phyloP scores from a whole-genome alignment of 2,113 vertebrate genomes.

The Toxotes jaculatrix region DNA sequence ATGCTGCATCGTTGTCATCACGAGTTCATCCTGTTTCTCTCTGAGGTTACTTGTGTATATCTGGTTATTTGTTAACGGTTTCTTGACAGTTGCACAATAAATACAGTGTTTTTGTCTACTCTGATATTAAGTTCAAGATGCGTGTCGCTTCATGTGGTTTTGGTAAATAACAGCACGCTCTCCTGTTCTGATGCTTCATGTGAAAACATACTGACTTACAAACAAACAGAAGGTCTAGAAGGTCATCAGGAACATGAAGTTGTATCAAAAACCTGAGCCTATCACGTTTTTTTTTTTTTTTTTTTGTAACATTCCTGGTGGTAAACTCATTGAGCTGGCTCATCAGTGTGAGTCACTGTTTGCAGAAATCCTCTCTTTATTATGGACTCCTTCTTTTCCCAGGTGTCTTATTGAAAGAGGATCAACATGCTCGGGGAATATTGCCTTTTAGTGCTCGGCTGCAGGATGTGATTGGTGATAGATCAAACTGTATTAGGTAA shows the following conservation, averaged over 20 bases:
- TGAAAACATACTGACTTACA: no score
- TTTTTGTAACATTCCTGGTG: not conserved
- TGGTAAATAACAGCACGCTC: not conserved
- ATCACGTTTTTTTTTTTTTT: constrained; percentile 23
- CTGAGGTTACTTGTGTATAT: not conserved
- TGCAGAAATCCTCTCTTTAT: constrained; percentile 38
- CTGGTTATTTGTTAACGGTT: no score
- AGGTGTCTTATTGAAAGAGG: constrained; percentile 65
- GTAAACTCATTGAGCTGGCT: constrained; percentile 1
- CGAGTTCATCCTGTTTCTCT: not conserved
- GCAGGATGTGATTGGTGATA: constrained; percentile 68
- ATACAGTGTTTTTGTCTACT: not conserved
- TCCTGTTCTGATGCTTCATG: not conserved
- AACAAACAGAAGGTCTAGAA: no score
- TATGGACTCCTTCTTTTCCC: constrained; percentile 58
- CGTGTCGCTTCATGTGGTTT: not conserved
- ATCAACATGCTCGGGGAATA: constrained; percentile 68
- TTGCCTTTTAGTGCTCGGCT: constrained; percentile 57
- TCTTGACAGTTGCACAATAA: not conserved
- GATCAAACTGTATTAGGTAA: constrained; percentile 75
- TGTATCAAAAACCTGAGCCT: not conserved
- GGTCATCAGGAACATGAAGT: not conserved
- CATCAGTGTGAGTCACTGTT: constrained; percentile 35
- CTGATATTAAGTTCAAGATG: not conserved
- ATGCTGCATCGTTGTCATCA: not conserved